Base-by-base conservation (phyloP, 2,888 invertebrate genomes). In the Drosophila ezoana region DNA sequence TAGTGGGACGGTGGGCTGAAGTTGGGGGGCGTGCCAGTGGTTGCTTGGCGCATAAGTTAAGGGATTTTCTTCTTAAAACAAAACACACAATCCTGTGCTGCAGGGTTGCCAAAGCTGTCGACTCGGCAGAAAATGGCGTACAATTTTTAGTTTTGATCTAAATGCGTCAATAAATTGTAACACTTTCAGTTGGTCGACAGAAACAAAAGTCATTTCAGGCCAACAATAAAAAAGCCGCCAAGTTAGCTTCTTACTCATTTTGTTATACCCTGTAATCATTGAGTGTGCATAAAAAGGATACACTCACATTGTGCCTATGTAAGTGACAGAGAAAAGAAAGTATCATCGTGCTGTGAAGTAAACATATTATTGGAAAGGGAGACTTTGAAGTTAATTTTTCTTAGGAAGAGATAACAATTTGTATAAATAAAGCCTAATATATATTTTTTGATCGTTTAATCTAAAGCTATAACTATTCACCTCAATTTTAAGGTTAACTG, bases 131-230 rank as follows among this genome's bases (percentile, higher is more conserved):
- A 81, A 72, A 77, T 72, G 65, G 70, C 59, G 61, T 38, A 76
- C 77, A 87, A 81, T 85, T 87, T 82, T 82, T 76, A 85, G 87
- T 82, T 85, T 89, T 80, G 86, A 85, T 85, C 85, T 87, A 85
- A 87, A 89, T 87, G 86, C 79, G 81, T 76, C 81, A 79, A 83
- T 89, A 89, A 87, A 87, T 89, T 89, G 59, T 75, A 85, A 85
- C 87, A 86, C 85, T 86, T 86, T 87, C 76, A 70, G 79, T 67
- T 38, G 62, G 59, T 62, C 67, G 57, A 58, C 66, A 73, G 76
- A 85, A 83, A 83, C 69, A 81, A 81, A 87, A 84, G 75, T 78
- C 74, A 81, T 84, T 86, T 79, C 66, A 16, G 48, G 51, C 63
- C 62, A 53, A 74, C 79, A 81, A 81, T 67, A 66, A 82, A 73